Percentiles rank a stretch among this genome's conserved stretches.
phyloP scores from a whole-genome alignment of 2,797 vertebrate species.

The Sciurus carolinensis region DNA sequence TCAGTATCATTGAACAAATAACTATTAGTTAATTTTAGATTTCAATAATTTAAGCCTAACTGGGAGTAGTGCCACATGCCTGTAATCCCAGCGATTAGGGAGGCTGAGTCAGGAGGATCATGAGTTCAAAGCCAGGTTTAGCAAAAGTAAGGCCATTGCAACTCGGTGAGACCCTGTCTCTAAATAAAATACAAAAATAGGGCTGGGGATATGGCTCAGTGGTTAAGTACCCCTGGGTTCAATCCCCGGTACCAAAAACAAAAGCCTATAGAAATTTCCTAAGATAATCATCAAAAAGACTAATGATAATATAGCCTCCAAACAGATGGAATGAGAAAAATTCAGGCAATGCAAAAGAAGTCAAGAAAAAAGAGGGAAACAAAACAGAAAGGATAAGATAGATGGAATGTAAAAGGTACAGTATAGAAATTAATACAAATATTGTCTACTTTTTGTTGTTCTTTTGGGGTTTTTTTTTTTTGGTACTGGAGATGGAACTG shows the following conservation, averaged over 20 bases:
- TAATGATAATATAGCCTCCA: neutral
- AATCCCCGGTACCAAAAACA: too few species aligned
- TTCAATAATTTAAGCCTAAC: too few species aligned
- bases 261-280: conserved; percentile 5
- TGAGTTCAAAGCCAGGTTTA: too few species aligned
- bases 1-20: conserved; percentile 3
- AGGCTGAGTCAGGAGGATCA: neutral
- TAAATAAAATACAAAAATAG: too few species aligned
- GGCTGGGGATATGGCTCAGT: too few species aligned
- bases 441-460: neutral
- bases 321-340: conserved; percentile 17
- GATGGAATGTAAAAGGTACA: conserved; percentile 4
- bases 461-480: too few species aligned
- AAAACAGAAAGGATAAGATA: neutral
- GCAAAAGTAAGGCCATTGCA: too few species aligned
- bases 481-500: too few species aligned
- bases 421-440: conserved; percentile 2
- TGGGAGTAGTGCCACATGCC: too few species aligned
- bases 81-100: too few species aligned
- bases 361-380: neutral
- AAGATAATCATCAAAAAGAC: neutral
- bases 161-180: too few species aligned
- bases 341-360: conserved; percentile 14
- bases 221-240: too few species aligned
- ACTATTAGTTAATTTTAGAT: neutral